Evolutionary conservation across 2,797 vertebrate genomes (phyloP).

Genomic region (Gambelia wislizenii): DNA sequence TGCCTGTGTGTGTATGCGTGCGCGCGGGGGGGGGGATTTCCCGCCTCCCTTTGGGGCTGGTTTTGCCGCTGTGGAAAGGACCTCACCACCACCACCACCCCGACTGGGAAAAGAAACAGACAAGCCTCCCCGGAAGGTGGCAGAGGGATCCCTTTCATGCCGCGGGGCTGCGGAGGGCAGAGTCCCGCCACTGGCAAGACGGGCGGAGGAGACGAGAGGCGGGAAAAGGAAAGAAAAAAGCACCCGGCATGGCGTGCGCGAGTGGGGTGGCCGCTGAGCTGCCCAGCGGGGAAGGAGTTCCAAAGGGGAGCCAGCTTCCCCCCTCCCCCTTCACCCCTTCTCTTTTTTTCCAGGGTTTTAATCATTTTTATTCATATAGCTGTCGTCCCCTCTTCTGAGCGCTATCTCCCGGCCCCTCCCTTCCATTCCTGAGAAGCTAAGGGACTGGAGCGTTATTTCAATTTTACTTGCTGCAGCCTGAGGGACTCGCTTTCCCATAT

Average conservation of each 20-base stretch:
- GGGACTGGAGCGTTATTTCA: slow-evolving; percentile 75
- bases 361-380: slow-evolving; percentile 48
- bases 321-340: neutral
- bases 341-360: neutral
- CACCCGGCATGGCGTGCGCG: neutral
- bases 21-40: no score
- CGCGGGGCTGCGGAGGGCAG: neutral
- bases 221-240: neutral
- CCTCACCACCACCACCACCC: neutral
- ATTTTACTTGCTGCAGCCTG: slow-evolving; percentile 63
- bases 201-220: slow-evolving; percentile 10
- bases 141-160: neutral
- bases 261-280: neutral
- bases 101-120: neutral
- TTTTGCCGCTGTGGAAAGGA: no score
- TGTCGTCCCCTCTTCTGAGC: slow-evolving; percentile 18
- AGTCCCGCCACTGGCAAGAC: neutral
- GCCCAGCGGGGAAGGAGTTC: neutral
- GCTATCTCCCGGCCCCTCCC: no score
- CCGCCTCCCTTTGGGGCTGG: no score
- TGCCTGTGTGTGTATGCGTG: no score
- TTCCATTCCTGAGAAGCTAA: slow-evolving; percentile 35
- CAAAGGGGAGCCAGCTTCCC: no score
- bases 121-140: no score
- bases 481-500: slow-evolving; percentile 59